Evolutionary conservation across 2,113 vertebrate genomes (phyloP), one percentile per base, ranked within the genome.

Genomic region (Mus spicilegus): DNA sequence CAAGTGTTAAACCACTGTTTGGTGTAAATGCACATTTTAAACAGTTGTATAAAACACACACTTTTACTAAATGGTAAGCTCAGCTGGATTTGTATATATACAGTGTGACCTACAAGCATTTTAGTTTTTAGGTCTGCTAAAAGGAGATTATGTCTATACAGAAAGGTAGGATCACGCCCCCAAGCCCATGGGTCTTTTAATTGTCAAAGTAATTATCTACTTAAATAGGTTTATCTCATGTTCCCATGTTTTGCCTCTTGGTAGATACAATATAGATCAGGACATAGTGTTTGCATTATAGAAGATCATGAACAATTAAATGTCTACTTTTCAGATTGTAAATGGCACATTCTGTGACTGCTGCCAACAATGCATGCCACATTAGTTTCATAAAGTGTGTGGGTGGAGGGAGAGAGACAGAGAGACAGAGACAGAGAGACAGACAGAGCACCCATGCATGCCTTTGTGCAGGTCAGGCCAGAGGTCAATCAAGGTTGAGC

Each of bases 61-160:
- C 33, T 49, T 88, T 2, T 88, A 46, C 51, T 77, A 0, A 76
- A 65, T 13, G 39, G 26, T 93, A 82, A 82, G 17, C n/a, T n/a
- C 89, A 86, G 49, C 69, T 89, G 36, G 28, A 51, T 87, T 56
- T 81, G 19, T 33, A 17, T 69, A 4, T 89, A 39, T 70, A 42
- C 4, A 20, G n/a, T 77, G n/a, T 28, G n/a, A 22, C 46, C 16
- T 89, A 49, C 3, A 77, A 91, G 75, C 82, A 20, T 46, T 69
- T 69, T 61, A 78, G 20, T 54, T 96, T 82, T 75, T 11, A 94
- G 61, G 17, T 30, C 65, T 97, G 30, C 49, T 80, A 36, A 87
- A 36, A 76, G 88, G 75, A 61, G 17, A 67, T 89, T 36, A 61
- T 84, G 9, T 89, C 26, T 87, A 5, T 33, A 22, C 1, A 61